These are phyloP conservation scores for Fistularia tabacaria DNA, from an alignment of 2,797 vertebrate species.

Conservation along the genomic window DNA sequence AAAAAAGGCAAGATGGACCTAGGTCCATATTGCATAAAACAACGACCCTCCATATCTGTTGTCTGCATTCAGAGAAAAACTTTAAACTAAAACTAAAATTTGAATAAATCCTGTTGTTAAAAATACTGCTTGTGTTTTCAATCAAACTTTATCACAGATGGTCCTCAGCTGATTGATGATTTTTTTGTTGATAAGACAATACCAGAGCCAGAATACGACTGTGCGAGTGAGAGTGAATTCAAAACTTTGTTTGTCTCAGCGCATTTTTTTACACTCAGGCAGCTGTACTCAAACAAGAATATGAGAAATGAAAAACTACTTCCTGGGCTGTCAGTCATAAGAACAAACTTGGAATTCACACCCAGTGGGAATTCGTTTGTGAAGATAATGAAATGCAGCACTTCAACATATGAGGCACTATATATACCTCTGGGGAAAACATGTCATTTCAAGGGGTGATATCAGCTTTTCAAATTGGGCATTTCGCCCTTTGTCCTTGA, in stretches of 20 bases:
- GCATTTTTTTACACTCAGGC: constrained; percentile 26
- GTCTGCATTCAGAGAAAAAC: no score
- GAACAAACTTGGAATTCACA: constrained; percentile 18
- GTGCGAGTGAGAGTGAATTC: constrained; percentile 16
- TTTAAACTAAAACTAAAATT: neutral
- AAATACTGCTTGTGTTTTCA: constrained; percentile 17
- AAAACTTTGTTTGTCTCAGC: constrained; percentile 17
- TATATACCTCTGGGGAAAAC: no score
- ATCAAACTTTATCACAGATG: constrained; percentile 21
- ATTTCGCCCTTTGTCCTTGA: no score
- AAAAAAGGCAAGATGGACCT: no score
- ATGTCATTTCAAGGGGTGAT: no score
- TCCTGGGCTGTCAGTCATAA: constrained; percentile 59
- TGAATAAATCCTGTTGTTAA: constrained; percentile 5
- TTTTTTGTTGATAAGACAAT: constrained; percentile 33
- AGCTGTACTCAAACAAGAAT: constrained; percentile 43
- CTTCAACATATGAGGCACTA: no score
- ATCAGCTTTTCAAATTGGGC: no score
- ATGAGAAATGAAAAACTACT: constrained; percentile 51
- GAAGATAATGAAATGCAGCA: no score
- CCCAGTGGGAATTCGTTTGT: constrained; percentile 38
- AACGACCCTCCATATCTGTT: no score
- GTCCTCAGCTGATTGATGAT: constrained; percentile 43
- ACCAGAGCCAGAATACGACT: constrained; percentile 55
- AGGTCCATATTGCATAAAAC: no score